phyloP scores from a whole-genome alignment of 2,888 invertebrate genomes.

The Synergus umbraculus region DNA sequence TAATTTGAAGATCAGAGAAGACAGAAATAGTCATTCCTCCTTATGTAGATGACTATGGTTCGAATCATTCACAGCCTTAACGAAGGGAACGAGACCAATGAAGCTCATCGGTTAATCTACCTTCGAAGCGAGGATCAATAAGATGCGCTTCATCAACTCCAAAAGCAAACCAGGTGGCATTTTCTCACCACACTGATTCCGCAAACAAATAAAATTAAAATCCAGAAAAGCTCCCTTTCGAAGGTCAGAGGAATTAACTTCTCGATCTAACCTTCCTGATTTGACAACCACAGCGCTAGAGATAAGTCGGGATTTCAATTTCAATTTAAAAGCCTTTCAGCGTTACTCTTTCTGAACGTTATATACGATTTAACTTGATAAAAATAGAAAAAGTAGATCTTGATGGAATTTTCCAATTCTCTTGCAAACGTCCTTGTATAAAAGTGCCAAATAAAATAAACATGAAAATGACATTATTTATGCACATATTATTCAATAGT shows the following conservation, averaged over 20 bases:
- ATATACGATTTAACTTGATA: not conserved
- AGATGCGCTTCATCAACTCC: conserved; percentile 30
- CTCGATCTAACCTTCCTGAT: not conserved
- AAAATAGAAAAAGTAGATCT: conserved; percentile 5
- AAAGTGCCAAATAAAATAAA: not conserved
- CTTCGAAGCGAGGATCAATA: conserved; percentile 34
- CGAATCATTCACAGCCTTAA: conserved; percentile 5
- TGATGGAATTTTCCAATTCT: not conserved
- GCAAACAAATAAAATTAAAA: conserved; percentile 15
- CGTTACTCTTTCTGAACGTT: not conserved
- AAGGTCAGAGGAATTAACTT: conserved; percentile 29
- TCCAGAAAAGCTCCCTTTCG: conserved; percentile 3
- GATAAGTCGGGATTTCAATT: not conserved
- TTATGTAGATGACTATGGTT: conserved; percentile 1
- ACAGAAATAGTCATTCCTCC: not conserved
- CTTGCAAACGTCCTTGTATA: not conserved
- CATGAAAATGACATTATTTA: not conserved
- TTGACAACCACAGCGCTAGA: not conserved
- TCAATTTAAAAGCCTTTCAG: not conserved
- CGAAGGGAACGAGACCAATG: conserved; percentile 14
- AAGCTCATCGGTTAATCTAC: conserved; percentile 34
- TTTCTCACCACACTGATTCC: conserved; percentile 28
- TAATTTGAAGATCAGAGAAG: not conserved
- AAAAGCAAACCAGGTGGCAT: conserved; percentile 33
- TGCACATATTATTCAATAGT: not conserved